Evolutionary conservation across 2,888 invertebrate genomes (phyloP), one percentile per base, ranked within the genome.

Genomic region (Tipula unca): DNA sequence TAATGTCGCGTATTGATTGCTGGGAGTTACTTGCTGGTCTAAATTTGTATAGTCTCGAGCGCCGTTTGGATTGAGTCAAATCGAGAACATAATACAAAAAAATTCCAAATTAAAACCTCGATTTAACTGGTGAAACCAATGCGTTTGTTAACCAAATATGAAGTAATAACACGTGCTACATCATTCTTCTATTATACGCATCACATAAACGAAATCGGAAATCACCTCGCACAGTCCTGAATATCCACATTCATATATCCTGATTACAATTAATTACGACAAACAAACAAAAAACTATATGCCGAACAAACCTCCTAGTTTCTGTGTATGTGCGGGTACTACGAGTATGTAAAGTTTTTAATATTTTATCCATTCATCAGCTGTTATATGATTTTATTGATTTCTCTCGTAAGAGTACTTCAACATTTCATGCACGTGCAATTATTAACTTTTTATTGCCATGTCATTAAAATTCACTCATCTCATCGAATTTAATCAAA

Each of bases 401-500:
- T 69, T 69, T 69, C 69, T 69, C 69, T 69, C 69, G 20, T 25
- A 69, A 69, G 69, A 69, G 69, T 25, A 69, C 69, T 69, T 25
- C 69, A 69, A 20, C 69, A 69, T 69, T 25, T 69, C 69, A 69
- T 69, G 69, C 69, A 69, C 69, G 69, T 69, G 69, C 69, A 69
- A 69, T 69, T 69, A 69, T 69, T 69, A 69, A 25, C 14, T 13
- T 69, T 69, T 69, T 69, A 69, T 69, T 69, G 69, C 69, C 69
- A 69, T 25, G 69, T 69, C 69, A 69, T 69, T 69, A 69, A 69
- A 69, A 69, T 69, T 69, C 69, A 69, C 25, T 69, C 69, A 69
- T 69, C 69, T 69, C 69, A 69, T 69, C 69, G 69, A 69, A 69
- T 69, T 69, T 69, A 69, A 69, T 69, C 69, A 69, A 69, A 69